These are phyloP conservation scores for Denticeps clupeoides DNA, from an alignment of 2,797 vertebrate genomes.

Conservation along the genomic window DNA sequence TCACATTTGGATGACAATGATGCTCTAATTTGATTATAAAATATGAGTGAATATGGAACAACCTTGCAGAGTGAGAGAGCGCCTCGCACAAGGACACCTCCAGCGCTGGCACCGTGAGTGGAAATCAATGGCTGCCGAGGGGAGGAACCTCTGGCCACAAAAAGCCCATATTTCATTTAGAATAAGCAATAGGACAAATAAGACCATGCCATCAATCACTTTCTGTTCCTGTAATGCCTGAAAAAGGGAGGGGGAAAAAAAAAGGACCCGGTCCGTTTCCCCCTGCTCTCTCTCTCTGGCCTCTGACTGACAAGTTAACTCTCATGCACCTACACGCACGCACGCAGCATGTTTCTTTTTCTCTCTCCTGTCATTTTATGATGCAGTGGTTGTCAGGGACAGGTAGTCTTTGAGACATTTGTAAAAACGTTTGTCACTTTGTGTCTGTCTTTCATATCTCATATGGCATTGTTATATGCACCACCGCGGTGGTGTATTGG, in stretches of 20 bases:
- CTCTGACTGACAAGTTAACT: too few species aligned
- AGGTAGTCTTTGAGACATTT: too few species aligned
- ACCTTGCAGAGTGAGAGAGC: slow-evolving; percentile 24
- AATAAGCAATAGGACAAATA: slow-evolving; percentile 56
- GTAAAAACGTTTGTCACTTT: too few species aligned
- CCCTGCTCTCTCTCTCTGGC: slow-evolving; percentile 11
- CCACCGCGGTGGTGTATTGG: too few species aligned
- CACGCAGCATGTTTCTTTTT: not conserved
- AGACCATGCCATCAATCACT: slow-evolving; percentile 55
- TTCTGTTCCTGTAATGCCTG: slow-evolving; percentile 24
- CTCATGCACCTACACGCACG: slow-evolving; percentile 11
- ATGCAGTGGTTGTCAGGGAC: too few species aligned
- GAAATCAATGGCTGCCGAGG: slow-evolving; percentile 56
- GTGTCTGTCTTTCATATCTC: too few species aligned
- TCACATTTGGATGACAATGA: slow-evolving; percentile 7
- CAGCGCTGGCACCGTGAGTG: slow-evolving; percentile 39
- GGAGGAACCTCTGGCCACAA: slow-evolving; percentile 37
- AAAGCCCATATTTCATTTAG: slow-evolving; percentile 56
- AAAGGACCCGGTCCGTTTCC: slow-evolving; percentile 18
- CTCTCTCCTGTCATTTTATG: not conserved
- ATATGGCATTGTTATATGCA: too few species aligned
- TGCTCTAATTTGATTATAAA: slow-evolving; percentile 30
- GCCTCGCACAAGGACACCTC: slow-evolving; percentile 43
- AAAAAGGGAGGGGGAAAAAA: slow-evolving; percentile 14
- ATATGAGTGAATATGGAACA: slow-evolving; percentile 23